Evolutionary conservation across 2,113 vertebrate genomes (phyloP), one percentile per base, ranked within the genome.

Genomic region (Meriones unguiculatus): DNA sequence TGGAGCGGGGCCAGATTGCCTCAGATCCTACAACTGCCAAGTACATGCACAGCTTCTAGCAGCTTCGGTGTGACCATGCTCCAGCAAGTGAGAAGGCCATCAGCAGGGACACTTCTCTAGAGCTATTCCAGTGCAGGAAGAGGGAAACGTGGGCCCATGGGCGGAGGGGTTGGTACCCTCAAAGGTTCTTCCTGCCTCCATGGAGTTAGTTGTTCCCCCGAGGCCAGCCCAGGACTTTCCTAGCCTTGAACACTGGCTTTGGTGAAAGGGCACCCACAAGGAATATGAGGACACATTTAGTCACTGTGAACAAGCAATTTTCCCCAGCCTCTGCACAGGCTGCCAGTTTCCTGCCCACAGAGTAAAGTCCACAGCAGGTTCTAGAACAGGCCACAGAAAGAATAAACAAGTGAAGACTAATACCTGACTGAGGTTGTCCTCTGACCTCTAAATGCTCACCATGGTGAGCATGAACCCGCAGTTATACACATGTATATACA

Each of bases 31-130:
- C 91, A 69, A 30, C 35, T 0, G 0, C 35, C 35, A 87, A 92
- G 54, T 57, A n/a, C 46, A 46, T 46, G 46, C 59, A 0, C 0
- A 0, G 80, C 15, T 25, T 46, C 28, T 35, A 50, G 65, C 41
- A 20, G 85, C n/a, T 25, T 24, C 15, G 20, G 13, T 0, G 3
- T 20, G 20, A 38, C 52, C 8, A 20, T 87, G 67, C 59, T 50
- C 76, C 30, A 54, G 11, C 8, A 41, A 9, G 67, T 2, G 35
- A 54, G 10, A 1, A 35, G 86, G 89, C 41, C 0, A 3, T 32
- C 0, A 12, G 67, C 22, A 22, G 0, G 11, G n/a, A n/a, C 38
- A 24, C 9, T 10, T 32, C 46, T 62, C 2, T 0, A 0, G 0
- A 62, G 46, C 11, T 9, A 18, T 2, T 0, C 50, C 0, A 7